These are phyloP conservation scores for Calephelis perditalis DNA, from an alignment of 2,888 invertebrate species.

Conservation along the genomic window DNA sequence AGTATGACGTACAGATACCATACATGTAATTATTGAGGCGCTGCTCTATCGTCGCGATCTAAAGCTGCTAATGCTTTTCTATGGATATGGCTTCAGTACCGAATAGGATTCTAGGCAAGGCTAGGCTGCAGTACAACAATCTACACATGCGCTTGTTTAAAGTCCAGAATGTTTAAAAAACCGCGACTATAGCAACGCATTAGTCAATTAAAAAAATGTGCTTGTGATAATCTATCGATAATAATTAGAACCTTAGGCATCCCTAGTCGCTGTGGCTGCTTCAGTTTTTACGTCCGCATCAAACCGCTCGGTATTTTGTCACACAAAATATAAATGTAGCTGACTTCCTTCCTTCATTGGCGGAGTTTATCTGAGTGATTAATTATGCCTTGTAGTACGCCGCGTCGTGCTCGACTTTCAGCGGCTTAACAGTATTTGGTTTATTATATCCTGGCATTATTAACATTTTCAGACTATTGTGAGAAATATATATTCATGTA, in stretches of 20 bases:
- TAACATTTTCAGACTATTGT: conserved; percentile 4
- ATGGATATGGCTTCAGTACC: too few species aligned
- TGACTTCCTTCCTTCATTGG: conserved; percentile 75
- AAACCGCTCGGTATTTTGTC: conserved; percentile 76
- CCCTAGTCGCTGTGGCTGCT: conserved; percentile 48
- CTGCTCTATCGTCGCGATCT: too few species aligned
- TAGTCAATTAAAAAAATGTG: too few species aligned
- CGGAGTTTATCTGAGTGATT: conserved; percentile 72
- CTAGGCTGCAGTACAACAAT: too few species aligned
- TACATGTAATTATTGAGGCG: too few species aligned
- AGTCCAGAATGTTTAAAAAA: too few species aligned
- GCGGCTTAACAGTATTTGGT: conserved; percentile 26
- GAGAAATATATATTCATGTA: not conserved
- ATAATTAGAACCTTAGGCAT: conserved; percentile 26
- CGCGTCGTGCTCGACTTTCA: conserved; percentile 50
- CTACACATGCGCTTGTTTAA: too few species aligned
- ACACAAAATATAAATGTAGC: conserved; percentile 77
- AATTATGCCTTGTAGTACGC: conserved; percentile 52
- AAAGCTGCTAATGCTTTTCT: too few species aligned
- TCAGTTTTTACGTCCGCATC: conserved; percentile 76
- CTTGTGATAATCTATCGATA: not conserved
- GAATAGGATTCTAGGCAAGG: too few species aligned
- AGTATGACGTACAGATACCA: too few species aligned
- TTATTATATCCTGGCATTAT: conserved; percentile 9
- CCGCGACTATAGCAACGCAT: too few species aligned